Percentiles rank a stretch among this genome's conserved stretches.
Evolutionary conservation across 92 coral and sea anemone species (phyloP).

Genomic region (Blastomussa wellsi): DNA sequence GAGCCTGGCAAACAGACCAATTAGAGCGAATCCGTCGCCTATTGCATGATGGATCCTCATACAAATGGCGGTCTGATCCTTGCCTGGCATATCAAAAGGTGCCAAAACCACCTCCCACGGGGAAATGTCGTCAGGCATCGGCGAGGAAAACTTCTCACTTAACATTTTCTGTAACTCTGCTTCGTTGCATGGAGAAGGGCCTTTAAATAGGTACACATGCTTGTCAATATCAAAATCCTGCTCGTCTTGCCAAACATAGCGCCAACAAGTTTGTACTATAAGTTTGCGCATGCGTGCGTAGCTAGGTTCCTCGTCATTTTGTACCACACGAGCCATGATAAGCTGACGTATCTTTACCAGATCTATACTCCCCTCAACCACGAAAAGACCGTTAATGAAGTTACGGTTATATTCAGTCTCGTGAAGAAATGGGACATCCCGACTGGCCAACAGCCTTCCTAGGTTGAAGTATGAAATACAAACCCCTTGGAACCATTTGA

Average conservation of each 20-base stretch:
- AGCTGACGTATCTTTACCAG: slow-evolving; percentile 74
- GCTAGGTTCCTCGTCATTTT: slow-evolving; percentile 83
- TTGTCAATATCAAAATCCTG: slow-evolving; percentile 77
- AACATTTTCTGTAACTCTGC: slow-evolving; percentile 64
- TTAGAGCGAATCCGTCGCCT: slow-evolving; percentile 90
- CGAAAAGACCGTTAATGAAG: slow-evolving; percentile 84
- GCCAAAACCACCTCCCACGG: slow-evolving; percentile 87
- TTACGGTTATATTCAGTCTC: slow-evolving; percentile 82
- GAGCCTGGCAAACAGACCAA: slow-evolving; percentile 83
- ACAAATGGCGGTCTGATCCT: slow-evolving; percentile 82
- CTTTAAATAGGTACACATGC: slow-evolving; percentile 71
- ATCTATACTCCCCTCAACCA: slow-evolving; percentile 74
- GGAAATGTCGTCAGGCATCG: slow-evolving; percentile 74
- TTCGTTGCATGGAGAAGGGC: slow-evolving; percentile 75
- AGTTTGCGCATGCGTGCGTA: slow-evolving; percentile 81
- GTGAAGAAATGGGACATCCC: slow-evolving; percentile 91
- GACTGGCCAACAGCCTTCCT: slow-evolving; percentile 75
- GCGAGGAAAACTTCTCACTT: slow-evolving; percentile 65
- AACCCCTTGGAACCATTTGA: slow-evolving; percentile 76
- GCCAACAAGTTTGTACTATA: slow-evolving; percentile 76
- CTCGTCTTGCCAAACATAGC: slow-evolving; percentile 86
- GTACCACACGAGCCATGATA: slow-evolving; percentile 75
- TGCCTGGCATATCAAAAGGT: slow-evolving; percentile 66
- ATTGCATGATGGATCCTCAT: slow-evolving; percentile 92
- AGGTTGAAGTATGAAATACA: slow-evolving; percentile 74